Conservation (phyloP, 2,113 vertebrate species). For the Pogona vitticeps region DNA sequence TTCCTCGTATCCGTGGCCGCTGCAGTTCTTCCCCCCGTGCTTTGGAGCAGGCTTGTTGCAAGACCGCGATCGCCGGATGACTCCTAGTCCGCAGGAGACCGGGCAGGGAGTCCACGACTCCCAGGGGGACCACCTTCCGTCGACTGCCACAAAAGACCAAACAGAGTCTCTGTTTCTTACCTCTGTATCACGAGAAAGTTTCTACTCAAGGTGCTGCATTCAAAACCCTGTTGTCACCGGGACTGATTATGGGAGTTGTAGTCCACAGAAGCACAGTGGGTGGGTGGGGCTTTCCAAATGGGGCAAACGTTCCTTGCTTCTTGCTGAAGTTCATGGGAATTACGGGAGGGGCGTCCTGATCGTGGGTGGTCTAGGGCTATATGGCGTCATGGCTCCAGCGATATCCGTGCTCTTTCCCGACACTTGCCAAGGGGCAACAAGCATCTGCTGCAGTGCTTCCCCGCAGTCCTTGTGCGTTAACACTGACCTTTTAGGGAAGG, state of each 20-base stretch:
- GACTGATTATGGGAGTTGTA: neutral
- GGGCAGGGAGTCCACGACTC: slow-evolving; percentile 34
- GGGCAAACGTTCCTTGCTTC: no score
- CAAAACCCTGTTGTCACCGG: neutral
- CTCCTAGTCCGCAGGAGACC: slow-evolving; percentile 24
- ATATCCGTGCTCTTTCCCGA: no score
- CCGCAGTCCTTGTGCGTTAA: no score
- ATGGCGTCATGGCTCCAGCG: no score
- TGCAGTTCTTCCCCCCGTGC: neutral
- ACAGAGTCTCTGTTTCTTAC: neutral
- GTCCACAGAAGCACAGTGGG: neutral
- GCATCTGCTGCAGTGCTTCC: no score
- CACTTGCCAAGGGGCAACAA: no score
- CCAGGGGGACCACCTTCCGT: slow-evolving; percentile 47
- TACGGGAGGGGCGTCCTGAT: no score
- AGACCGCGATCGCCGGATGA: slow-evolving; percentile 14
- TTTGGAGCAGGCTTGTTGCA: slow-evolving; percentile 13
- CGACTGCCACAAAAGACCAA: slow-evolving; percentile 19
- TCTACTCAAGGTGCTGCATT: neutral
- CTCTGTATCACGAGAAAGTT: neutral
- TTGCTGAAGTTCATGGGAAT: no score
- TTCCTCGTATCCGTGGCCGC: slow-evolving; percentile 28
- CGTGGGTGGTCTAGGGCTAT: no score
- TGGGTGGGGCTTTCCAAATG: no score
- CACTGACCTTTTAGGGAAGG: no score